Percentiles rank a stretch among this genome's conserved stretches.
phyloP scores from a whole-genome alignment of 2,888 invertebrate genomes.

The Phragmatobia fuliginosa region DNA sequence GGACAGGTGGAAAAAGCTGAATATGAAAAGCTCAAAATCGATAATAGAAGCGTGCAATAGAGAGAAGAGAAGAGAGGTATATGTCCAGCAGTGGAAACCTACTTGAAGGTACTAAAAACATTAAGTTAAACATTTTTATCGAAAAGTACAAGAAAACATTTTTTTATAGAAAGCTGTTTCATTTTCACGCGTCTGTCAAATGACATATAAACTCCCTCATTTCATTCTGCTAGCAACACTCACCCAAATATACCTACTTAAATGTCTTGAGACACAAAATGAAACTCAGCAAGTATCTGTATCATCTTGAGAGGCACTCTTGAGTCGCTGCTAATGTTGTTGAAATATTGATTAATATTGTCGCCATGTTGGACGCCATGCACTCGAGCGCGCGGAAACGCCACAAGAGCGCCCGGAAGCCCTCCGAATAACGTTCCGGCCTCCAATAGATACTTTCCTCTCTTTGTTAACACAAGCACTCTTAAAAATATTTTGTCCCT shows the following conservation, averaged over 20 bases:
- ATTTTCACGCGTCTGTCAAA: neutral
- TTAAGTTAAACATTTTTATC: neutral
- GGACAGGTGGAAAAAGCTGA: too few relatives aligned
- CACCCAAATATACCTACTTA: conserved; percentile 16
- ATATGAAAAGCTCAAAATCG: too few relatives aligned
- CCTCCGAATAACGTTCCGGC: conserved; percentile 72
- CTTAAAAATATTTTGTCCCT: conserved; percentile 56
- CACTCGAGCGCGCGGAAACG: conserved; percentile 73
- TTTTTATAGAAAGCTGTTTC: neutral
- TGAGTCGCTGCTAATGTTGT: conserved; percentile 76
- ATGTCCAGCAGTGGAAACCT: too few relatives aligned
- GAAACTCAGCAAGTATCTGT: conserved; percentile 69
- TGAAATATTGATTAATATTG: conserved; percentile 88
- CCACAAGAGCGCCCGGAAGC: conserved; percentile 66
- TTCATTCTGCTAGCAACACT: neutral
- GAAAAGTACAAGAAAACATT: neutral
- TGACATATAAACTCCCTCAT: neutral
- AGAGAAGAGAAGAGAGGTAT: too few relatives aligned
- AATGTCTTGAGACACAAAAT: conserved; percentile 30
- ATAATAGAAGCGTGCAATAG: too few relatives aligned
- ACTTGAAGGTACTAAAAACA: neutral
- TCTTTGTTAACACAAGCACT: conserved; percentile 72
- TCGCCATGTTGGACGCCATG: conserved; percentile 82
- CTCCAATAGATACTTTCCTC: conserved; percentile 69
- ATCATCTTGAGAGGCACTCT: conserved; percentile 73